A percentile compares a stretch with the other conserved stretches of the same genome.
These are phyloP conservation scores for Rhinogobio ventralis DNA, from an alignment of 2,797 vertebrate genomes.

Conservation along the genomic window DNA sequence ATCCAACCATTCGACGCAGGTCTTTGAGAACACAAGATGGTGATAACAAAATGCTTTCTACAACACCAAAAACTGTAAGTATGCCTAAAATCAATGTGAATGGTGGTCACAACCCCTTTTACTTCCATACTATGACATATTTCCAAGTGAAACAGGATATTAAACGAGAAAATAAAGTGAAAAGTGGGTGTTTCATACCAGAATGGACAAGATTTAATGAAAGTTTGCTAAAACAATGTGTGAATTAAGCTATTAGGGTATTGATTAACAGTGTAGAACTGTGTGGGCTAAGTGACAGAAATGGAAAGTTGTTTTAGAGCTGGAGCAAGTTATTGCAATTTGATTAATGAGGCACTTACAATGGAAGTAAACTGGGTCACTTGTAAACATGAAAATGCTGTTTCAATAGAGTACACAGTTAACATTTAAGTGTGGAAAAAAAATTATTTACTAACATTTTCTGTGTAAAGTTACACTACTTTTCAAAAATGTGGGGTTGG, in stretches of 20 bases:
- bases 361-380: not conserved
- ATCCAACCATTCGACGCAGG: not conserved
- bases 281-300: slow-evolving; percentile 7
- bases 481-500: not conserved
- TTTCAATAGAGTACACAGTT: not conserved
- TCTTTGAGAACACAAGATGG: not conserved
- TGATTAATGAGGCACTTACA: slow-evolving; percentile 7
- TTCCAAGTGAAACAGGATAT: slow-evolving; percentile 1
- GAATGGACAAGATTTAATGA: not conserved
- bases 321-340: not conserved
- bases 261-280: slow-evolving; percentile 1
- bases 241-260: not conserved
- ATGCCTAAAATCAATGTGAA: not conserved
- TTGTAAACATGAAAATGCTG: not conserved
- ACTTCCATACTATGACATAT: not conserved
- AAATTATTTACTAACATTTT: not conserved
- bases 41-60: not conserved
- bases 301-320: not conserved
- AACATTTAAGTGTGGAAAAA: not conserved
- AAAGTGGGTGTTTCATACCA: not conserved
- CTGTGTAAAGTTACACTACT: not conserved
- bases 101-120: not conserved
- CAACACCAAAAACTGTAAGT: not conserved
- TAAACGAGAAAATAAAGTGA: not conserved
- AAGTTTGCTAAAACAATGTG: not conserved